A percentile compares a stretch with the other conserved stretches of the same genome.
Conservation (phyloP, 2,113 vertebrate species). For the human region DNA sequence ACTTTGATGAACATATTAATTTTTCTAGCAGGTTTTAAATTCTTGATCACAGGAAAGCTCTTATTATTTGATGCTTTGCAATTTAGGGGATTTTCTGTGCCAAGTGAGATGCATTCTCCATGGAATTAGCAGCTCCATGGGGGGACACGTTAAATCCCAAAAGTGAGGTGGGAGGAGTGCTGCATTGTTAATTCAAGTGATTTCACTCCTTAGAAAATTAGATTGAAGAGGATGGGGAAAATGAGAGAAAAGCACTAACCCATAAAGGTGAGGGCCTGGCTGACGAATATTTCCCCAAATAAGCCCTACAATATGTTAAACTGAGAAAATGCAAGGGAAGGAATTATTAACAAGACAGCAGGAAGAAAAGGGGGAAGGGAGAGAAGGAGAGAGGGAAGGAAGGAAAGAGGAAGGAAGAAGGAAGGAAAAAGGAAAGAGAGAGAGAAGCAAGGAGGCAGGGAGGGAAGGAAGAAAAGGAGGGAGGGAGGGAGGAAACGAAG, state of each 20-base stretch:
- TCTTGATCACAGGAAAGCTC: not conserved
- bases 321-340: not conserved
- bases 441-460: no score
- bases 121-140: not conserved
- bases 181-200: not conserved
- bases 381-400: no score
- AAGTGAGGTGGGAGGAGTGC: not conserved
- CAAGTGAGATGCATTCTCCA: not conserved
- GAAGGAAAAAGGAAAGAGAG: no score
- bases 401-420: rapidly evolving
- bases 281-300: not conserved
- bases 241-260: not conserved
- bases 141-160: not conserved
- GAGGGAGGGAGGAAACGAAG: no score
- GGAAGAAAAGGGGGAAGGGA: no score
- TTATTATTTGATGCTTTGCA: not conserved
- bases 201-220: not conserved
- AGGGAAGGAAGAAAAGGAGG: no score
- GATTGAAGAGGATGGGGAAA: not conserved
- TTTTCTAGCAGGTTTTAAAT: conserved; percentile 21
- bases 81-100: not conserved
- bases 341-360: not conserved
- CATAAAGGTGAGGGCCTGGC: not conserved
- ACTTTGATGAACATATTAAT: not conserved
- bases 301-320: not conserved